Evolutionary conservation across 1,140 invertebrate species (phyloP).

Genomic region (Venturia canescens): DNA sequence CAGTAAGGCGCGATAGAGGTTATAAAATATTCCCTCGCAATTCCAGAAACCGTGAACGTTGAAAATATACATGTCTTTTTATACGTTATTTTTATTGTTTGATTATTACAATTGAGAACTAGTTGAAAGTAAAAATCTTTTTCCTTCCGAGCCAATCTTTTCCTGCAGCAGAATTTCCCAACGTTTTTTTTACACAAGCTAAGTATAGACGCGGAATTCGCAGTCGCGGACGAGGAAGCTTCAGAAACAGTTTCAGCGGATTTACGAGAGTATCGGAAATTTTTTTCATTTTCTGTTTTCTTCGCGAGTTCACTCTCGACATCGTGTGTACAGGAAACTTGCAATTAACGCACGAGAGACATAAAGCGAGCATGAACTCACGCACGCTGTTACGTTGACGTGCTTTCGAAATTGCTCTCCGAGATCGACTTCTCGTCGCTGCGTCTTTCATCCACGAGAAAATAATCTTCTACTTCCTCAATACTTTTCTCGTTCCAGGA

Average conservation of each 20-base stretch:
- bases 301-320: background rate
- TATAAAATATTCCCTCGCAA: conserved; percentile 28
- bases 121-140: background rate
- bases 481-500: background rate
- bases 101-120: conserved; percentile 3
- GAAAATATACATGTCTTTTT: conserved; percentile 2
- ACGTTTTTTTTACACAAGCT: too few relatives aligned
- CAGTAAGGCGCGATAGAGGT: background rate
- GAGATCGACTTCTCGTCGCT: background rate
- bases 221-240: too few relatives aligned
- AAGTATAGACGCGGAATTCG: too few relatives aligned
- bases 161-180: too few relatives aligned
- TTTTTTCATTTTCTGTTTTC: too few relatives aligned
- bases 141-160: too few relatives aligned
- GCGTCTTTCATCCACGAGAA: background rate
- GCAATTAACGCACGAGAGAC: conserved; percentile 8
- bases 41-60: too few relatives aligned
- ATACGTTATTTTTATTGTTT: background rate
- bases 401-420: background rate
- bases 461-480: background rate
- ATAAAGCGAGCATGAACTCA: background rate
- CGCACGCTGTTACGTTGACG: conserved; percentile 10
- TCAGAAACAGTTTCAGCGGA: too few relatives aligned
- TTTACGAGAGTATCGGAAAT: too few relatives aligned
- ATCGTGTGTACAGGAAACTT: background rate